Evolutionary conservation across 2,113 vertebrate genomes (phyloP).

Genomic region (Astur gentilis): DNA sequence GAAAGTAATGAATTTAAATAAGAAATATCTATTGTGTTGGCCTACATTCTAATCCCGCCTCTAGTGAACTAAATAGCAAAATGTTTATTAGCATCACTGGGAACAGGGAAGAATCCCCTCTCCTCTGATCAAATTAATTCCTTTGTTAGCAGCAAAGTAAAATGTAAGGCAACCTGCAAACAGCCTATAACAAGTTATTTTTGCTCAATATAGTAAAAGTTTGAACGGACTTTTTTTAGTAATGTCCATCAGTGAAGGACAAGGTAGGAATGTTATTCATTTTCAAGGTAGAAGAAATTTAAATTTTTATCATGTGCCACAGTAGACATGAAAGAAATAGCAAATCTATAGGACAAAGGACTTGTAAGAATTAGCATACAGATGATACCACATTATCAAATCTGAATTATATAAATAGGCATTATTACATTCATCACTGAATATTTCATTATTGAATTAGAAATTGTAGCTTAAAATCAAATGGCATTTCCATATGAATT

Average conservation of each 20-base stretch:
- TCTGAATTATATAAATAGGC: not conserved
- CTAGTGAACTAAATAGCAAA: not conserved
- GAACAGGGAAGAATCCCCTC: not conserved
- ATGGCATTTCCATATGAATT: not conserved
- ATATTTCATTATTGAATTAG: not conserved
- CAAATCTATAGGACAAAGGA: not conserved
- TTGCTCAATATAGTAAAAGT: not conserved
- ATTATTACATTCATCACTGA: not conserved
- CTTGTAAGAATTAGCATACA: not conserved
- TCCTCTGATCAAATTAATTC: not conserved
- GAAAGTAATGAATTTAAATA: conserved; percentile 20
- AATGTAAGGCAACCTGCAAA: not conserved
- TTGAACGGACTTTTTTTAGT: not conserved
- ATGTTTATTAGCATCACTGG: not conserved
- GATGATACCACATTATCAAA: not conserved
- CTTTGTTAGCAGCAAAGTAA: not conserved
- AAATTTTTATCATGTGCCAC: not conserved
- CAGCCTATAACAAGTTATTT: not conserved
- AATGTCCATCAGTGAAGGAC: not conserved
- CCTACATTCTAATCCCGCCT: not conserved
- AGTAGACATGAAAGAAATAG: not conserved
- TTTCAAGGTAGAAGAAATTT: not conserved
- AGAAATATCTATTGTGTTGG: not conserved
- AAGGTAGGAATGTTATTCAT: not conserved
- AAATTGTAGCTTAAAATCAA: not conserved